Conservation (phyloP, 1,140 invertebrate genomes). For the Drosophila nasuta region DNA sequence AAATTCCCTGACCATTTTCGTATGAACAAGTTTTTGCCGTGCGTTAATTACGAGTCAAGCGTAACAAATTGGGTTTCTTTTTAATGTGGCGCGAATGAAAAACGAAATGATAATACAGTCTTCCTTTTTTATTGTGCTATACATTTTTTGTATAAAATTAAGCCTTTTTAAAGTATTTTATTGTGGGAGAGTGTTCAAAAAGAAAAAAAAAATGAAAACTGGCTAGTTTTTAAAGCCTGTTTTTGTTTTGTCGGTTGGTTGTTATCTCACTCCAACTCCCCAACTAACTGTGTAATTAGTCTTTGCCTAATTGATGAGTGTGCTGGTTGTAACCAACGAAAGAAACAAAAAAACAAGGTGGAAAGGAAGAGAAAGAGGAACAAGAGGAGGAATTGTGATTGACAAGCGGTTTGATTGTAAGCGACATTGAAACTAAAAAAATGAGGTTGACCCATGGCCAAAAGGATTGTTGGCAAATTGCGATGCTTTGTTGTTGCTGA, state of each 20-base stretch:
- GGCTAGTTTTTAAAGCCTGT: not conserved
- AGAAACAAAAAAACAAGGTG: conserved; percentile 1
- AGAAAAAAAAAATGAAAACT: not conserved
- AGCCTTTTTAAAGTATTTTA: not conserved
- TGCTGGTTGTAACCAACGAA: not conserved
- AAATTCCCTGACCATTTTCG: no score
- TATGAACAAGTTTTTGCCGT: no score
- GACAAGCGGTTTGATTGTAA: conserved; percentile 68
- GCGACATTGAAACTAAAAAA: conserved; percentile 46
- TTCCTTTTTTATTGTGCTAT: no score
- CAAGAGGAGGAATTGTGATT: conserved; percentile 48
- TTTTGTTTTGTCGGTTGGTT: not conserved
- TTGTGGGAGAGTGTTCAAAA: not conserved
- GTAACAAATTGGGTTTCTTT: no score
- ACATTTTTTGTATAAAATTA: not conserved
- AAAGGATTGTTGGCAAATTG: conserved; percentile 52
- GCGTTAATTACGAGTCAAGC: no score
- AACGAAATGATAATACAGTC: no score
- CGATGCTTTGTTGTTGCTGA: conserved; percentile 11
- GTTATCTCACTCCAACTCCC: not conserved
- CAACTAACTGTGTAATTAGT: conserved; percentile 64
- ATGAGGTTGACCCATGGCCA: conserved; percentile 13
- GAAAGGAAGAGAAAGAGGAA: conserved; percentile 3
- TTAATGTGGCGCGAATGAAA: no score
- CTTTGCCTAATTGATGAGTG: conserved; percentile 68